Evolutionary conservation across 1,140 invertebrate genomes (phyloP).

Genomic region (Agrilus planipennis): DNA sequence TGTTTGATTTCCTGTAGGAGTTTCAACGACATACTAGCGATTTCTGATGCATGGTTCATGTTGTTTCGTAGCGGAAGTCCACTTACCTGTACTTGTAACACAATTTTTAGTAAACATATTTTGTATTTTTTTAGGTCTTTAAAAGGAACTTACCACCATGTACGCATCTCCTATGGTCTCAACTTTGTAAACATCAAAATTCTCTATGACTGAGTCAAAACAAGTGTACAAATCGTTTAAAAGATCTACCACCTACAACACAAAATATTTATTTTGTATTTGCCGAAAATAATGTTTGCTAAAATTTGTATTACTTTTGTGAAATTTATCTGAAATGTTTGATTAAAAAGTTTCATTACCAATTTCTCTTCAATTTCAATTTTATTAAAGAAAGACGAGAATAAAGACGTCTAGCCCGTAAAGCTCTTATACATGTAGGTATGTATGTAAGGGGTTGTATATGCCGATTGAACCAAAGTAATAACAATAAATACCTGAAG

Average conservation of each 20-base stretch:
- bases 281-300: too few relatives aligned
- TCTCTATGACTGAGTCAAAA: constrained; percentile 82
- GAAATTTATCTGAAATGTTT: too few relatives aligned
- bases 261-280: too few relatives aligned
- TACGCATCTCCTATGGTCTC: constrained; percentile 87
- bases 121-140: neutral
- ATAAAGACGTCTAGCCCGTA: too few relatives aligned
- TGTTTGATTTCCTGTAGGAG: constrained; percentile 68
- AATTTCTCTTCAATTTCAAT: too few relatives aligned
- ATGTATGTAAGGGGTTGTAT: too few relatives aligned
- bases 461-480: too few relatives aligned
- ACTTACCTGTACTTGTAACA: constrained; percentile 45
- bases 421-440: too few relatives aligned
- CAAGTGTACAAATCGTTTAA: constrained; percentile 88
- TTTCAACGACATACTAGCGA: constrained; percentile 85
- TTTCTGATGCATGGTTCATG: constrained; percentile 76
- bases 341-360: too few relatives aligned
- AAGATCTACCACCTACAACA: constrained; percentile 81
- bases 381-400: too few relatives aligned
- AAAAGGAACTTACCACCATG: constrained; percentile 62
- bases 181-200: constrained; percentile 89
- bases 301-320: too few relatives aligned
- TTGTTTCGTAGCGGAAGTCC: constrained; percentile 71
- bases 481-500: constrained; percentile 51
- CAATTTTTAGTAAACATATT: neutral